Evolutionary conservation across 2,797 vertebrate genomes (phyloP).

Genomic region (Arctocebus calabarensis): DNA sequence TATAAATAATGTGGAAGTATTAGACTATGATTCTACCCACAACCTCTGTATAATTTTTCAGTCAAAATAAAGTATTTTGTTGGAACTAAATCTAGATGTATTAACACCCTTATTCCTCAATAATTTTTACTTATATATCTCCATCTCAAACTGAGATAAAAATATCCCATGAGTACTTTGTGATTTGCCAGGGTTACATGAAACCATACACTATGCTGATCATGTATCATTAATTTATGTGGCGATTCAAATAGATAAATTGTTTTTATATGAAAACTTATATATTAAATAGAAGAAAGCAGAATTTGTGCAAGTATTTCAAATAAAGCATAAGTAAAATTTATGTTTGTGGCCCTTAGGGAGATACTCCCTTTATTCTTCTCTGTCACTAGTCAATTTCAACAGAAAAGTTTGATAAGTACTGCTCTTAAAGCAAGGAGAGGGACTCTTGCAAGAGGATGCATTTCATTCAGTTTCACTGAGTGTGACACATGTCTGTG

Average conservation of each 20-base stretch:
- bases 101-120: neutral
- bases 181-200: neutral
- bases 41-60: neutral
- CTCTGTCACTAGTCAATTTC: neutral
- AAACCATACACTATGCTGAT: neutral
- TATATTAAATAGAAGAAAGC: neutral
- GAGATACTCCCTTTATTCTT: neutral
- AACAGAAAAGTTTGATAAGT: neutral
- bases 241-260: neutral
- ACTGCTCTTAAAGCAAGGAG: neutral
- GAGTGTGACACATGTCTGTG: neutral
- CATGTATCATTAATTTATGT: neutral
- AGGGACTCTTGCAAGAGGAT: neutral
- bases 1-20: neutral
- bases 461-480: neutral
- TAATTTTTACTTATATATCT: neutral
- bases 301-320: slow-evolving; percentile 10
- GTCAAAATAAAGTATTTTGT: slow-evolving; percentile 43
- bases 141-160: neutral
- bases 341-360: neutral
- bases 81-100: slow-evolving; percentile 42
- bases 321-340: neutral
- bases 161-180: neutral
- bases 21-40: neutral
- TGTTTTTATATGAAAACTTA: slow-evolving; percentile 36